A percentile compares a stretch with the other conserved stretches of the same genome.
Conservation (phyloP, 2,888 invertebrate species). For the Steromphala cineraria region DNA sequence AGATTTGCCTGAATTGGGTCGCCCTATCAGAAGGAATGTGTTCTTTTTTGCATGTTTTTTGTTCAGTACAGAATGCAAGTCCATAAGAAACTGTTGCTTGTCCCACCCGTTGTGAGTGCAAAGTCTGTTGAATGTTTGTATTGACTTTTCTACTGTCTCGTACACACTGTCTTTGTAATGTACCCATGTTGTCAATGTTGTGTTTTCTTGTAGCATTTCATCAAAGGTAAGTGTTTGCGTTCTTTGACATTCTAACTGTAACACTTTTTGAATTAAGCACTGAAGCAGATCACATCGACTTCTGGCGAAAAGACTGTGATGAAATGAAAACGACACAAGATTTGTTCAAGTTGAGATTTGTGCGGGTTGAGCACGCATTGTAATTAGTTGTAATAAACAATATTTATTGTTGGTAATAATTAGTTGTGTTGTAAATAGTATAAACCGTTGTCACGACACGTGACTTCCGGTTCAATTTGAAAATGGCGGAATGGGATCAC, state of each 20-base stretch:
- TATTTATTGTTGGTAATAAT: too few relatives aligned
- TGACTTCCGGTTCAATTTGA: too few relatives aligned
- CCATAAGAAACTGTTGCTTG: neutral
- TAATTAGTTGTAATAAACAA: too few relatives aligned
- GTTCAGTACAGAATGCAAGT: neutral
- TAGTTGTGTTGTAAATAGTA: too few relatives aligned
- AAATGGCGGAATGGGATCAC: too few relatives aligned
- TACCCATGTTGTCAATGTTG: too few relatives aligned
- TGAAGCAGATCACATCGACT: too few relatives aligned
- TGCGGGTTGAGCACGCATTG: too few relatives aligned
- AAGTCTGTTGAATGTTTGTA: neutral
- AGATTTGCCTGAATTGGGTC: neutral
- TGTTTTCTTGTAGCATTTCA: neutral
- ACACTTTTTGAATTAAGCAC: neutral
- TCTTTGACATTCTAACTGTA: neutral
- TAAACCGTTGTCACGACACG: too few relatives aligned
- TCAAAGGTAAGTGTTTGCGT: neutral
- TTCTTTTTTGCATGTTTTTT: neutral
- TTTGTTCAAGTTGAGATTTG: too few relatives aligned
- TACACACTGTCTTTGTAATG: neutral
- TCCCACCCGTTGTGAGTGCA: neutral
- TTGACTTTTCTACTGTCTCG: neutral
- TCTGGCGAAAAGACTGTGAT: too few relatives aligned
- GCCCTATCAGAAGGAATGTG: neutral
- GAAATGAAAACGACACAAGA: too few relatives aligned